Conservation (phyloP, 2,797 vertebrate genomes). For the Etheostoma nigrum region DNA sequence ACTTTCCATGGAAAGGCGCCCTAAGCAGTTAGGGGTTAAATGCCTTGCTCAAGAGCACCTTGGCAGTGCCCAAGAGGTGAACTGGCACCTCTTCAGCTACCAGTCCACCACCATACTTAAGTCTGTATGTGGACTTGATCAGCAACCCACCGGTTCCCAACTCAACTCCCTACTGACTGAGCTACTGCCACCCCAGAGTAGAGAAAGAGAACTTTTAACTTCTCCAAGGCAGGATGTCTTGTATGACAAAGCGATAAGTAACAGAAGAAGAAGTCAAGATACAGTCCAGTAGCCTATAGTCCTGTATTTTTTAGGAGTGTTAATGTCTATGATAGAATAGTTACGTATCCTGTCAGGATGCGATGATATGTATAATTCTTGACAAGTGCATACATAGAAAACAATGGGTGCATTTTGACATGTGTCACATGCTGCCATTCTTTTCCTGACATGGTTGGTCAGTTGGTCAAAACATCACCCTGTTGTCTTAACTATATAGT, state of each 20-base stretch:
- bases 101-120: no score
- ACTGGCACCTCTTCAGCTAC: no score
- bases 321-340: background rate
- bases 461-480: background rate
- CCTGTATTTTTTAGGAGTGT: background rate
- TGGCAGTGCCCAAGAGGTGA: no score
- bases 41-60: no score
- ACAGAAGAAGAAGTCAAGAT: background rate
- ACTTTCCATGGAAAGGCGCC: no score
- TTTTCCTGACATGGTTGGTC: background rate
- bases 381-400: background rate
- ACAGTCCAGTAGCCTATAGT: background rate
- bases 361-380: background rate
- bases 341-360: background rate
- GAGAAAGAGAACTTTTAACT: background rate
- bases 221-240: background rate
- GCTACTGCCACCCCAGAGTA: no score
- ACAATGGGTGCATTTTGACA: slow-evolving; percentile 9
- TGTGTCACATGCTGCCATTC: background rate
- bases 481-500: background rate
- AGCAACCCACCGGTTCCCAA: no score
- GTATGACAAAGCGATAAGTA: background rate
- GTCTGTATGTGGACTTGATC: no score
- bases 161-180: no score
- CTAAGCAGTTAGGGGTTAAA: no score